Base-by-base conservation (phyloP, 1,140 invertebrate genomes). In the Rhagoletis zephyria region DNA sequence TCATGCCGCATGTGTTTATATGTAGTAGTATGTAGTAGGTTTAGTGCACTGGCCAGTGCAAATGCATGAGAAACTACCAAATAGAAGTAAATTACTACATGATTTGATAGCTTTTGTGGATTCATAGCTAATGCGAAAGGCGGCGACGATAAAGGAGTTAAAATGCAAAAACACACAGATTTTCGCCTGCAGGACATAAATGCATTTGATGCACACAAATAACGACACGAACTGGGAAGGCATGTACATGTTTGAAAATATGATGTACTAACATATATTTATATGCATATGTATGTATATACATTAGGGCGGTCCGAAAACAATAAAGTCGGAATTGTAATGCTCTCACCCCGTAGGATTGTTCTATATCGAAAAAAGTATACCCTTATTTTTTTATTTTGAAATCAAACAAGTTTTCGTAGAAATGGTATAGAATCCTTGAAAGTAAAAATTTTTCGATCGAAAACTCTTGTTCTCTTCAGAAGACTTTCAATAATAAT, bases 31-130 rank as follows among this genome's bases (percentile, higher is more conserved):
- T 81, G 4, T 16, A 4, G 6, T 56, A 48, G 30, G 5, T 10
- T 45, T 40, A 48, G 14, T 74, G 40, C 42, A 16, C 16, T 59
- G 56, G 19, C 42, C 10, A 16, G 56, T 16, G 19, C 30, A 7
- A n/a, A 9, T 59, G 16, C 48, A 81, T 81, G 74, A 56, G 74
- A 81, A 81, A 56, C 45, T 81, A 81, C 48, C 7, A 81, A 56
- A 81, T 81, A 81, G n/a, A 6, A 56, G 74, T 81, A 59, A 81
- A 81, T 81, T 81, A 19, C 74, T 56, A 56, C 48, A 59, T 81
- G 74, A 81, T 81, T 81, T 81, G 74, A 81, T 81, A 19, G 45
- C 48, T 56, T 81, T 81, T 81, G 74, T 74, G 3, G 42, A 45
- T 30, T 10, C 64, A 10, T 40, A 48, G 70, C 42, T 48, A 48